Conservation (phyloP, 1,140 invertebrate genomes). For the Diuraphis noxia region DNA sequence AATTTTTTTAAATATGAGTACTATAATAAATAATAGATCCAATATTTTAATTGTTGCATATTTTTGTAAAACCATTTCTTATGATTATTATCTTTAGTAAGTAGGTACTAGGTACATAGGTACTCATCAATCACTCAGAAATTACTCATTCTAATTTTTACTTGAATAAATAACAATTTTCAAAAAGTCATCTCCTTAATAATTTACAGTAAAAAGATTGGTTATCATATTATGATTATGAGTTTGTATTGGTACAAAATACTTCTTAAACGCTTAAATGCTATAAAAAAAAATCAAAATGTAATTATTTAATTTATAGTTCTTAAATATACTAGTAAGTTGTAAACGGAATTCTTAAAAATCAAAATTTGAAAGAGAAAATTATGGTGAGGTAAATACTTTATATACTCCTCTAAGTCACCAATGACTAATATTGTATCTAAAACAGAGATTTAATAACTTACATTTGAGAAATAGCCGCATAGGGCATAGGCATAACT, state of each 20-base stretch:
- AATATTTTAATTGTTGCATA: no score
- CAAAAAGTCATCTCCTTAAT: not conserved
- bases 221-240: not conserved
- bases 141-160: no score
- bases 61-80: no score
- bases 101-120: no score
- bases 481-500: no score
- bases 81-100: no score
- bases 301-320: not conserved
- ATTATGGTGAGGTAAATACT: no score
- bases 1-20: no score
- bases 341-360: not conserved
- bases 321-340: no score
- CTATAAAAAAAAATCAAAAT: not conserved
- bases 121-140: no score
- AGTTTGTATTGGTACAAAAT: not conserved
- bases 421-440: not conserved
- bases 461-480: not conserved
- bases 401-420: no score
- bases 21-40: no score
- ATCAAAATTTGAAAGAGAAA: not conserved
- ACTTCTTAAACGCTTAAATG: not conserved
- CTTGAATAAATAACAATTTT: not conserved
- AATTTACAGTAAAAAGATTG: not conserved
- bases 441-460: not conserved